These are phyloP conservation scores for Trimorus sp. DNA, from an alignment of 2,888 invertebrate species.

Conservation along the genomic window DNA sequence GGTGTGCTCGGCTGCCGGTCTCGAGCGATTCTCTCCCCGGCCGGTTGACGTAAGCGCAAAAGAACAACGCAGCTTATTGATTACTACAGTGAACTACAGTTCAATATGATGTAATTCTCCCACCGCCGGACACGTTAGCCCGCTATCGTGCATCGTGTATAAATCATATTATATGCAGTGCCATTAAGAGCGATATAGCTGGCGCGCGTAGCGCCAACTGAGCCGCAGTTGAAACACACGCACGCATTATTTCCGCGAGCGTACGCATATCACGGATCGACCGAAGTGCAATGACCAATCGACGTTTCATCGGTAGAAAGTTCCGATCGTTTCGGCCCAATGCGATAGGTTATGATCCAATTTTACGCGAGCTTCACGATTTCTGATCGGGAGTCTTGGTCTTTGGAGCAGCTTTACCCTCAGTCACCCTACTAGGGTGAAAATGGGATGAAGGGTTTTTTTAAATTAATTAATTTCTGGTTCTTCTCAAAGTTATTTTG, in stretches of 20 bases:
- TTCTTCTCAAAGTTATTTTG: too few species aligned
- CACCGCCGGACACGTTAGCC: slow-evolving; percentile 63
- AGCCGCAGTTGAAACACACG: slow-evolving; percentile 49
- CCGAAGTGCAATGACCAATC: slow-evolving; percentile 71
- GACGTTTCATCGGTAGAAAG: slow-evolving; percentile 57
- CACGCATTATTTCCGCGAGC: slow-evolving; percentile 62
- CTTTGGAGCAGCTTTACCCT: too few species aligned
- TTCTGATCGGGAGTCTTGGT: too few species aligned
- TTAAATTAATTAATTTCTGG: too few species aligned
- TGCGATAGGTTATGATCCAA: slow-evolving; percentile 18
- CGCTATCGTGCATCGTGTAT: slow-evolving; percentile 68
- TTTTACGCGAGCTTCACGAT: background rate
- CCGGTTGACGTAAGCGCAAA: slow-evolving; percentile 64
- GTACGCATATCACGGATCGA: slow-evolving; percentile 60
- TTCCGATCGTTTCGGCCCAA: slow-evolving; percentile 44
- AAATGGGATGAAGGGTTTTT: too few species aligned
- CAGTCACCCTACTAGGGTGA: too few species aligned
- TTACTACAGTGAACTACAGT: slow-evolving; percentile 66
- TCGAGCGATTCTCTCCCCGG: slow-evolving; percentile 44
- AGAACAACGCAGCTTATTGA: slow-evolving; percentile 66
- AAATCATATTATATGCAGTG: slow-evolving; percentile 69
- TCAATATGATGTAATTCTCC: slow-evolving; percentile 68
- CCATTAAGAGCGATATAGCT: slow-evolving; percentile 64
- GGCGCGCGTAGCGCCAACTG: slow-evolving; percentile 29
- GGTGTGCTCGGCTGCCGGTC: slow-evolving; percentile 59